Conservation (phyloP, 2,113 vertebrate species). For the Serinus canaria region DNA sequence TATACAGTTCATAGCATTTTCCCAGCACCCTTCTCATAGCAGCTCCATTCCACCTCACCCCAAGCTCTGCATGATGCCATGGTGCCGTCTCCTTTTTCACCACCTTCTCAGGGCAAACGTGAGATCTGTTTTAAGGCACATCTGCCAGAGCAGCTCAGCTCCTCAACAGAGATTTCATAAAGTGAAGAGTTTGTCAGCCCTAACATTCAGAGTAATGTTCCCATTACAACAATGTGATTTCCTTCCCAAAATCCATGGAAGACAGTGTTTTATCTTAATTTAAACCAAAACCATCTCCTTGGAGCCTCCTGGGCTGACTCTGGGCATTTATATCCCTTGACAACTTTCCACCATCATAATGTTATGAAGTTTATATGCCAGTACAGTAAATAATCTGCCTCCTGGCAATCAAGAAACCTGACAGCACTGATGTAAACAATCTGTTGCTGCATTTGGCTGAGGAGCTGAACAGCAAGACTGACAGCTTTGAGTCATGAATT, state of each 20-base stretch:
- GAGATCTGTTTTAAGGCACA: not conserved
- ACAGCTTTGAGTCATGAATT: not conserved
- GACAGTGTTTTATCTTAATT: constrained; percentile 32
- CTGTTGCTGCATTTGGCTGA: not conserved
- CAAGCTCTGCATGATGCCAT: not conserved
- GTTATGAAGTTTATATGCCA: constrained; percentile 58
- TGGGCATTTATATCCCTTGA: constrained; percentile 24
- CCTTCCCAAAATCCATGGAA: constrained; percentile 31
- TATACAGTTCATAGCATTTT: not conserved
- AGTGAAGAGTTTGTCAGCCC: constrained; percentile 6
- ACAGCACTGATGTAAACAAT: constrained; percentile 40
- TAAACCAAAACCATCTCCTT: constrained; percentile 38
- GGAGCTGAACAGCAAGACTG: not conserved
- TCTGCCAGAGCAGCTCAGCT: not conserved
- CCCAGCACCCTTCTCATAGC: not conserved
- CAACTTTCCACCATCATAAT: constrained; percentile 61
- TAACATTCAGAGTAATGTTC: constrained; percentile 6
- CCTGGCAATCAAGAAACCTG: constrained; percentile 37
- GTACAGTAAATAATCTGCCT: constrained; percentile 62
- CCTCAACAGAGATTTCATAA: not conserved
- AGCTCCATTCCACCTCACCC: not conserved
- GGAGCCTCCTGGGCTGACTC: constrained; percentile 2
- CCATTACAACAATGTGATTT: constrained; percentile 35
- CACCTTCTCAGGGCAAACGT: not conserved
- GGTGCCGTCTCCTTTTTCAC: not conserved